Conservation (phyloP, 2,888 invertebrate genomes). For the Parthenolecanium corni region DNA sequence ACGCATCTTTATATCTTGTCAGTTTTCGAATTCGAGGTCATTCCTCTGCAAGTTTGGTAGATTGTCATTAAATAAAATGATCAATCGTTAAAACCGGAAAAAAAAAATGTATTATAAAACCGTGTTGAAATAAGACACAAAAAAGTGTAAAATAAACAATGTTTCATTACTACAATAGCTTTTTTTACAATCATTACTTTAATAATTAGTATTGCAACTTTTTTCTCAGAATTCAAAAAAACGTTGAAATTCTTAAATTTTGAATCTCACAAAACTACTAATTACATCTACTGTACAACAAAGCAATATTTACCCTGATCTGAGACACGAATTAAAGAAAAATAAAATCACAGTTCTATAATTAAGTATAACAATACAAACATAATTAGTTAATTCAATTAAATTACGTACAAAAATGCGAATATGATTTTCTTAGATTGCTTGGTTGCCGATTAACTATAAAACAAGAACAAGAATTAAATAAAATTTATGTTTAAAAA, state of each 20-base stretch:
- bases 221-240: not conserved
- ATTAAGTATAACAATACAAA: constrained; percentile 16
- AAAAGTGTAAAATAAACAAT: constrained; percentile 22
- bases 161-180: constrained; percentile 3
- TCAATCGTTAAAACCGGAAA: not conserved
- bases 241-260: not conserved
- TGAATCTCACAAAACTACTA: not conserved
- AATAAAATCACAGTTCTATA: constrained; percentile 23
- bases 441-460: not conserved
- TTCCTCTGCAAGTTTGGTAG: too few relatives aligned
- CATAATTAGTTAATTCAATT: not conserved
- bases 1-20: too few relatives aligned
- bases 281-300: not conserved
- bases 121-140: constrained; percentile 10
- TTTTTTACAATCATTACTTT: constrained; percentile 18
- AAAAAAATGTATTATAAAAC: constrained; percentile 2
- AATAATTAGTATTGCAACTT: constrained; percentile 27
- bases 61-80: not conserved
- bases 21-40: too few relatives aligned
- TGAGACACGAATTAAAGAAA: constrained; percentile 15
- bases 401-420: not conserved
- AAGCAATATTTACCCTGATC: constrained; percentile 15
- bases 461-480: not conserved
- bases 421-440: not conserved
- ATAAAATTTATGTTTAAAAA: not conserved